Conservation (phyloP, 92 coral and sea anemone species). For the Anthopleura xanthogrammica region DNA sequence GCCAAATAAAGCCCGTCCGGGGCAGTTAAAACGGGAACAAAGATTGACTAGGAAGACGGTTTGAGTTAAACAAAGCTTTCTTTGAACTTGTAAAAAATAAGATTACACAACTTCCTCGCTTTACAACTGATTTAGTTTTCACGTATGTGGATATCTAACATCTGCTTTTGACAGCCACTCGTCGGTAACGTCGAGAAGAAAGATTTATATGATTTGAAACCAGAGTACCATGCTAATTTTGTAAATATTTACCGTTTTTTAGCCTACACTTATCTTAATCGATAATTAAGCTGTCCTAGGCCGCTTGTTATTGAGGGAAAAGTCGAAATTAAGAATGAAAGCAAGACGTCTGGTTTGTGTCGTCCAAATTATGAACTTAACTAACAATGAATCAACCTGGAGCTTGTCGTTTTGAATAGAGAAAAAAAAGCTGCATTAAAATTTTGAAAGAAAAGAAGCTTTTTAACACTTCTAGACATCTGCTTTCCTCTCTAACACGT, state of each 20-base stretch:
- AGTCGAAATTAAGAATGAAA: neutral
- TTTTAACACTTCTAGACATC: slow-evolving; percentile 22
- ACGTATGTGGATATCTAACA: neutral
- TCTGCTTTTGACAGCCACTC: slow-evolving; percentile 4
- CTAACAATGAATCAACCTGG: neutral
- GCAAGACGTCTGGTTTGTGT: neutral
- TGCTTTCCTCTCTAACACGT: neutral
- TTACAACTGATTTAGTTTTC: neutral
- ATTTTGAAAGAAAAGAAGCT: neutral
- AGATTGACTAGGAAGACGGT: neutral
- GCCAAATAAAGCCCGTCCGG: neutral
- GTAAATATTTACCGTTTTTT: slow-evolving; percentile 30
- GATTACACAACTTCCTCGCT: slow-evolving; percentile 2
- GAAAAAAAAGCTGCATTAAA: neutral
- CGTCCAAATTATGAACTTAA: neutral
- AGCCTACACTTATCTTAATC: slow-evolving; percentile 7
- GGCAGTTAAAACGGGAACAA: neutral
- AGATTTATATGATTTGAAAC: slow-evolving; percentile 9
- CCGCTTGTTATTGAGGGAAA: neutral
- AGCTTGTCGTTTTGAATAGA: neutral
- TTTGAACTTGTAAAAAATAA: slow-evolving; percentile 1
- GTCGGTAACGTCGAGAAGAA: neutral
- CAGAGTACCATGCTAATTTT: slow-evolving; percentile 13
- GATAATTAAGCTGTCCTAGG: slow-evolving; percentile 6
- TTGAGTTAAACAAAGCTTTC: slow-evolving; percentile 3